Conservation (phyloP, 2,797 vertebrate genomes). For the Darevskia nairensis region DNA sequence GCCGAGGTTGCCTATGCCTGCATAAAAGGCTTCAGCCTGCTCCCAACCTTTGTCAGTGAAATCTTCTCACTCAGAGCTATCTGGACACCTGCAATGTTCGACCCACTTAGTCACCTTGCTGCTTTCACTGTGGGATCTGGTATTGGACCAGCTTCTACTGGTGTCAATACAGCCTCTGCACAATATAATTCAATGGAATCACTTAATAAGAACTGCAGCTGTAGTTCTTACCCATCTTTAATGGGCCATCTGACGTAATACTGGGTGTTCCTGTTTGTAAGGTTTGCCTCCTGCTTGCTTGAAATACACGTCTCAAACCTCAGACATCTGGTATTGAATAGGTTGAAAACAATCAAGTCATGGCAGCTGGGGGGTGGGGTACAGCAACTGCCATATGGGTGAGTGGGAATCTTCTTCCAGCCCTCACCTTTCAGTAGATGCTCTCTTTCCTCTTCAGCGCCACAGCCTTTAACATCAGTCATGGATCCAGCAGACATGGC, state of each 20-base stretch:
- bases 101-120: too few species aligned
- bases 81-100: too few species aligned
- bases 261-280: neutral
- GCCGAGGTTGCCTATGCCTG: too few species aligned
- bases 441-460: slow-evolving; percentile 37
- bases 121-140: too few species aligned
- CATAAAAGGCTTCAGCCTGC: too few species aligned
- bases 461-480: neutral
- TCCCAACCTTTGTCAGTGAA: too few species aligned
- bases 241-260: neutral
- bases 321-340: neutral
- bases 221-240: neutral
- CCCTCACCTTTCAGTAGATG: slow-evolving; percentile 54
- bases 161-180: too few species aligned
- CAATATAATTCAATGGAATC: too few species aligned
- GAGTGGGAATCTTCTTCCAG: neutral
- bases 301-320: slow-evolving; percentile 4
- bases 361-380: neutral
- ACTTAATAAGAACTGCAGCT: neutral
- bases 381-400: neutral
- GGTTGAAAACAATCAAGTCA: neutral
- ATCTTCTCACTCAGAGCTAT: too few species aligned
- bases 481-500: neutral
- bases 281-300: neutral
- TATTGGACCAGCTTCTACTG: too few species aligned